These are phyloP conservation scores for Aptenodytes patagonicus DNA, from an alignment of 2,113 vertebrate genomes.

Conservation along the genomic window DNA sequence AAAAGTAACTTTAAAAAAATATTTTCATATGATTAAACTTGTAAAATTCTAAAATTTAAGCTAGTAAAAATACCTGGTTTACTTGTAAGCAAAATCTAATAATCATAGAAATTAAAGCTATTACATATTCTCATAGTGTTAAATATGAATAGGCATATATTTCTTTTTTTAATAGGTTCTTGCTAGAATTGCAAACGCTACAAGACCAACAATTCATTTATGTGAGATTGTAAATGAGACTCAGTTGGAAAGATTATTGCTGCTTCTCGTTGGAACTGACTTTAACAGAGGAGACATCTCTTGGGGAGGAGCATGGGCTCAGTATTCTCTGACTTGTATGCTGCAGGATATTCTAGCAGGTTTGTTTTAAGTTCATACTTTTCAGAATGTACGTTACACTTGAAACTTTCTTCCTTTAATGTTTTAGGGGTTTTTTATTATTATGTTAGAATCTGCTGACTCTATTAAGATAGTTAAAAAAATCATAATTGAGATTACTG, in stretches of 20 bases:
- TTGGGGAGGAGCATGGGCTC: constrained; percentile 98
- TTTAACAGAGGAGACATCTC: constrained; percentile 98
- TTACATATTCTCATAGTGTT: not conserved
- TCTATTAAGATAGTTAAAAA: not conserved
- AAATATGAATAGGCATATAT: not conserved
- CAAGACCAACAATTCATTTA: constrained; percentile 94
- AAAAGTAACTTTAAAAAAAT: not conserved
- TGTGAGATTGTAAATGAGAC: constrained; percentile 97
- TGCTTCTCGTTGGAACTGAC: constrained; percentile 95
- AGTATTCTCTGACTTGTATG: constrained; percentile 98
- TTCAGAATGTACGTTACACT: not conserved
- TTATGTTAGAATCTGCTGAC: not conserved
- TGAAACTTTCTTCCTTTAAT: not conserved
- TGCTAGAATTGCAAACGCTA: constrained; percentile 95
- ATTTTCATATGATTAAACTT: not conserved
- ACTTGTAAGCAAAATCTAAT: not conserved
- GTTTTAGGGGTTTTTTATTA: rapidly evolving
- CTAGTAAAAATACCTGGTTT: not conserved
- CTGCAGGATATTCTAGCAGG: constrained; percentile 98
- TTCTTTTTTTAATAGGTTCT: constrained; percentile 81
- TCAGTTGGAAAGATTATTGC: constrained; percentile 91
- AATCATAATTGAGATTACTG: not conserved
- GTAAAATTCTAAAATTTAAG: not conserved
- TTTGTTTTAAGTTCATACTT: constrained; percentile 53
- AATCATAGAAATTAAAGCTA: not conserved